Evolutionary conservation across 2,888 invertebrate genomes (phyloP).

Genomic region (Eucera pruinosa): DNA sequence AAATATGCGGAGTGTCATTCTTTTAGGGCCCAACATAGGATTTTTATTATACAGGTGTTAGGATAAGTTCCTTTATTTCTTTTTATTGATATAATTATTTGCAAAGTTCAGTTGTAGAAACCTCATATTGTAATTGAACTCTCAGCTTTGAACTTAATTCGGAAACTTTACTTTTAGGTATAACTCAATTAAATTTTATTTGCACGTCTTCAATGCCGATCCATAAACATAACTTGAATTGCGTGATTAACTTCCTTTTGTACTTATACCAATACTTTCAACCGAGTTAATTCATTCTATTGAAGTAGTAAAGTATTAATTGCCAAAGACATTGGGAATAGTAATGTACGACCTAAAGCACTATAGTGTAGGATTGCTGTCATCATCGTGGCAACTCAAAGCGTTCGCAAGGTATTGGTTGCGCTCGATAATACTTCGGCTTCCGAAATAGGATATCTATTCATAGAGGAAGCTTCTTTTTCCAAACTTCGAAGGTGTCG

Average conservation of each 20-base stretch:
- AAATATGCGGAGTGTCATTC: no score
- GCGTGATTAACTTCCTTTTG: conserved; percentile 49
- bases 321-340: conserved; percentile 69
- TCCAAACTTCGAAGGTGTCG: conserved; percentile 36
- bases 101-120: no score
- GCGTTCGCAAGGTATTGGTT: conserved; percentile 22
- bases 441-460: conserved; percentile 73
- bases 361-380: conserved; percentile 18
- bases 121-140: no score
- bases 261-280: conserved; percentile 58
- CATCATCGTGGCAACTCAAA: conserved; percentile 30
- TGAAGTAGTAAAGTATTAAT: conserved; percentile 56
- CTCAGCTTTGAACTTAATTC: no score
- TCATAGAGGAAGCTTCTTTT: conserved; percentile 61
- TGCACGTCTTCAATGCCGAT: background rate
- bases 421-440: conserved; percentile 51
- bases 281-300: conserved; percentile 65
- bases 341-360: background rate
- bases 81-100: no score
- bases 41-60: no score
- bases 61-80: no score
- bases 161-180: no score
- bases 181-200: no score
- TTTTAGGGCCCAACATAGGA: no score
- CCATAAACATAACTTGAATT: conserved; percentile 11